These are phyloP conservation scores for Psilopogon haemacephalus DNA, from an alignment of 2,113 vertebrate species.

Conservation along the genomic window DNA sequence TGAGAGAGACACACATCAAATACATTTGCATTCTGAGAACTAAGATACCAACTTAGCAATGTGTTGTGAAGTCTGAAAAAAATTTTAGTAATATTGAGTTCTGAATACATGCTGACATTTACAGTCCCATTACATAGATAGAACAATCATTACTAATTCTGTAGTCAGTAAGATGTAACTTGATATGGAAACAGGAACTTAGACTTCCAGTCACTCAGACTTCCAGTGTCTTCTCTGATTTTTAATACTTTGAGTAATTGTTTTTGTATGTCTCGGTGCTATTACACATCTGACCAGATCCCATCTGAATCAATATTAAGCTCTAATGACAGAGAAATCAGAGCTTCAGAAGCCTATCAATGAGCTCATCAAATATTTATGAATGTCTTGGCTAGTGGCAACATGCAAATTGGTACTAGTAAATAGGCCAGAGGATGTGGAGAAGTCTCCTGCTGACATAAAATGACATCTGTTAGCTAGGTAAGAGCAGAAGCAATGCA, in stretches of 20 bases:
- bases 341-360: background rate
- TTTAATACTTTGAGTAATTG: background rate
- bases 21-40: background rate
- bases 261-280: background rate
- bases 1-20: background rate
- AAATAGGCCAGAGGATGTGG: slow-evolving; percentile 25
- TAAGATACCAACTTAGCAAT: background rate
- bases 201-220: background rate
- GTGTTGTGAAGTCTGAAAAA: background rate
- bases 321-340: background rate
- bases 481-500: slow-evolving; percentile 1
- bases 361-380: background rate
- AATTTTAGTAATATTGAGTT: background rate
- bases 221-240: background rate
- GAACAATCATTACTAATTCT: background rate
- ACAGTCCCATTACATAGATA: background rate
- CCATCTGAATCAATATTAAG: background rate
- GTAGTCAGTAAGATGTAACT: background rate
- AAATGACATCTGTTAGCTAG: slow-evolving; percentile 31
- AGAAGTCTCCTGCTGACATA: slow-evolving; percentile 27
- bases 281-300: background rate
- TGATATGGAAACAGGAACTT: background rate
- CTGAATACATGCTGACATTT: background rate
- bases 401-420: background rate
- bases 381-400: slow-evolving; percentile 15